Conservation (phyloP, 30 jellyfish, hydroid and myxozoan genomes). For the Aurelia sp. region DNA sequence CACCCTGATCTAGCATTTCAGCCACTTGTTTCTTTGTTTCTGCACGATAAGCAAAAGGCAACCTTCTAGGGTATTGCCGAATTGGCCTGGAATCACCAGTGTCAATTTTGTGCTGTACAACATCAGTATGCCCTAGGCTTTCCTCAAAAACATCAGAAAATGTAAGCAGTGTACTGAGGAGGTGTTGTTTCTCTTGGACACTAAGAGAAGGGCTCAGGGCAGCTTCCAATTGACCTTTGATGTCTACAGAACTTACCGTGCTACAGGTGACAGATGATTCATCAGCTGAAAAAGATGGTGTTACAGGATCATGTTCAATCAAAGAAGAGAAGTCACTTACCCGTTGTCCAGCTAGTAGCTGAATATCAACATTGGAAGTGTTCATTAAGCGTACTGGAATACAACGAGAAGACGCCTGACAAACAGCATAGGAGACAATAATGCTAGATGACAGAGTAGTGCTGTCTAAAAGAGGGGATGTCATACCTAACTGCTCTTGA, state of each 20-base stretch:
- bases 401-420: constrained; percentile 15
- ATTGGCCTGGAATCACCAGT: constrained; percentile 67
- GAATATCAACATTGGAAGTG: constrained; percentile 32
- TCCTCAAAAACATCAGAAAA: constrained; percentile 63
- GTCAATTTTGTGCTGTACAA: constrained; percentile 40
- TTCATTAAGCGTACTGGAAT: constrained; percentile 35
- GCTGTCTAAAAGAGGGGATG: neutral
- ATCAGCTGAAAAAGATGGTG: neutral
- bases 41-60: constrained; percentile 51
- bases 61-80: constrained; percentile 54
- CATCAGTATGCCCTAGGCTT: constrained; percentile 54
- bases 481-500: constrained; percentile 28
- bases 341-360: constrained; percentile 48
- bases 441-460: neutral
- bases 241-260: neutral
- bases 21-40: constrained; percentile 35
- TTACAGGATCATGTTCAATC: neutral
- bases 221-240: neutral
- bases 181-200: neutral
- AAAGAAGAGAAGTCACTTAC: constrained; percentile 39
- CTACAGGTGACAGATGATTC: neutral
- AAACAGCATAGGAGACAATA: constrained; percentile 27
- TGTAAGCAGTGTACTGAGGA: constrained; percentile 16
- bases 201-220: constrained; percentile 6
- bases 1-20: constrained; percentile 67